Conservation (phyloP, 1,140 invertebrate species). For the Sipha flava region DNA sequence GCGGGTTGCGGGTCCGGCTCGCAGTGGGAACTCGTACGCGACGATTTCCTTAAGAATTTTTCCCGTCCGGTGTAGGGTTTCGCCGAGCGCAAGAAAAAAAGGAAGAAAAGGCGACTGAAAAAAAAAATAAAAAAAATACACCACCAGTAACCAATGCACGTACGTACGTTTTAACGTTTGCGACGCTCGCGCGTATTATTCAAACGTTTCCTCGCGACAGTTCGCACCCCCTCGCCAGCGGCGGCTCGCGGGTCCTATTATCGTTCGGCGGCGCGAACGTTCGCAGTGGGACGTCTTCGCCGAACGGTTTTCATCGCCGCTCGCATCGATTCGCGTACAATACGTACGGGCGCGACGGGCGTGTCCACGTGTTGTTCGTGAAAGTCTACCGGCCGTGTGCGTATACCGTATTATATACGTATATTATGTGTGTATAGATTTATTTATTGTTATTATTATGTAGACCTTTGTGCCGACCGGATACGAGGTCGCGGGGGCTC, state of each 20-base stretch:
- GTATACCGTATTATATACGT: too few species aligned
- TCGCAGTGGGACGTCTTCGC: constrained; percentile 27
- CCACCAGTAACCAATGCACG: too few species aligned
- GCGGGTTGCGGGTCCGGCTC: too few species aligned
- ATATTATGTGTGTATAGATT: too few species aligned
- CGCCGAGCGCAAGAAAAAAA: too few species aligned
- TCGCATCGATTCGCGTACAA: neutral
- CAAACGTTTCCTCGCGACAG: too few species aligned
- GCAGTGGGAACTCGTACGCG: too few species aligned
- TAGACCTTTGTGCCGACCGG: constrained; percentile 26
- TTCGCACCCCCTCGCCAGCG: too few species aligned
- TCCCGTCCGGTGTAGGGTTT: neutral
- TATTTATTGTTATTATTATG: neutral
- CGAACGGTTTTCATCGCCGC: neutral
- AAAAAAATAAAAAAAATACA: neutral
- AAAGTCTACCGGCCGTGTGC: neutral
- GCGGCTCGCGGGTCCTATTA: too few species aligned
- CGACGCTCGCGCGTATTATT: too few species aligned
- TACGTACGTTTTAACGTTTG: too few species aligned
- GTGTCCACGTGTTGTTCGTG: constrained; percentile 22
- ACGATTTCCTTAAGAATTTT: neutral
- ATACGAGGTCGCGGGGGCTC: constrained; percentile 22
- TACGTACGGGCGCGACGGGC: neutral
- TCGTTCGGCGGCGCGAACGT: neutral
- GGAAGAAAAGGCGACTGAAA: neutral